These are phyloP conservation scores for Montipora cactus DNA, from an alignment of 64 coral and sea anemone species.

Conservation along the genomic window DNA sequence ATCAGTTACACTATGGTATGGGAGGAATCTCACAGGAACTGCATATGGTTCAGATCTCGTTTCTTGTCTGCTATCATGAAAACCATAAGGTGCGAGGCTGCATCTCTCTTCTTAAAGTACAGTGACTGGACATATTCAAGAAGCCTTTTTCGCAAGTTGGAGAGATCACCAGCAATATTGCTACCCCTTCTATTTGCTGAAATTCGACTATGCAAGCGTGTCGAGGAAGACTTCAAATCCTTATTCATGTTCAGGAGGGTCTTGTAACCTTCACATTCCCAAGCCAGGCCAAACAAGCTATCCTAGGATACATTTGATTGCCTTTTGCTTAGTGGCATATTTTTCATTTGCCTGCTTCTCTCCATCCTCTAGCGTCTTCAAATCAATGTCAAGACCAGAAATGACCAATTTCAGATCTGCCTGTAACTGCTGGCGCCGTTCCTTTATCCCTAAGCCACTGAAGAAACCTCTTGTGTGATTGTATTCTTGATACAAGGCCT, in stretches of 20 bases:
- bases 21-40: neutral
- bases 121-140: neutral
- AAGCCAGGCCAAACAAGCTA: neutral
- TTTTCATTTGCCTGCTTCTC: neutral
- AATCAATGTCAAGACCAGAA: conserved; percentile 32
- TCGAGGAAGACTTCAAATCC: neutral
- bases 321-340: neutral
- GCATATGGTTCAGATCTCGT: neutral
- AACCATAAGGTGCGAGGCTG: neutral
- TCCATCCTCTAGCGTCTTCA: neutral
- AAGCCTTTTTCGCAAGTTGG: neutral
- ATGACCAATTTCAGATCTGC: neutral
- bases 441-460: neutral
- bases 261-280: neutral
- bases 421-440: neutral
- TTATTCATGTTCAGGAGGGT: conserved; percentile 12
- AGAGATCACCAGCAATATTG: conserved; percentile 36
- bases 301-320: neutral
- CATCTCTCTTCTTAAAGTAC: neutral
- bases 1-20: neutral
- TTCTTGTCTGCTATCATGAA: neutral
- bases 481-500: neutral
- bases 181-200: neutral
- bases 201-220: neutral
- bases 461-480: neutral